Percentiles rank a stretch among this genome's conserved stretches.
Conservation (phyloP, 2,113 vertebrate genomes). For the Rana temporaria region DNA sequence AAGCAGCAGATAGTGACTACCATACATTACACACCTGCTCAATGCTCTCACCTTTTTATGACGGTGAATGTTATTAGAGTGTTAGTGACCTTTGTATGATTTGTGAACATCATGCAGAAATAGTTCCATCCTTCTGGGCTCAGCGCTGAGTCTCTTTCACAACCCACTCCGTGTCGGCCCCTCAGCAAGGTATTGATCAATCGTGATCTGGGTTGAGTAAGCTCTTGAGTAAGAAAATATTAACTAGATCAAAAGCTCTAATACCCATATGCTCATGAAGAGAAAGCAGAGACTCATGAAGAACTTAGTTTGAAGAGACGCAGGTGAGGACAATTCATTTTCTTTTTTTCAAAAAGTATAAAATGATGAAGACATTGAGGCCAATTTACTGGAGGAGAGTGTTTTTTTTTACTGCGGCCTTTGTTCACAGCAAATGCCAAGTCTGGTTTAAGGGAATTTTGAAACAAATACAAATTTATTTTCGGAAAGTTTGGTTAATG, state of each 20-base stretch:
- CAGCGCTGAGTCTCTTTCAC: neutral
- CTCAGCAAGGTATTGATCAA: constrained; percentile 43
- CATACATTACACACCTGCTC: constrained; percentile 26
- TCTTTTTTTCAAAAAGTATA: neutral
- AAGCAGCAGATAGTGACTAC: neutral
- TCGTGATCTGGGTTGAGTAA: constrained; percentile 6
- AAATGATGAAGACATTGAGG: neutral
- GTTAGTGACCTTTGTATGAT: constrained; percentile 47
- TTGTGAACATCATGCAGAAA: neutral
- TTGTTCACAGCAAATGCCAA: too few species aligned
- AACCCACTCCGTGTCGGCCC: neutral
- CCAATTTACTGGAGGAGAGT: too few species aligned
- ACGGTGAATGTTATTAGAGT: constrained; percentile 9
- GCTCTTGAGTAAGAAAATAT: constrained; percentile 43
- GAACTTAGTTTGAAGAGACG: constrained; percentile 16
- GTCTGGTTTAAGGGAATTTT: too few species aligned
- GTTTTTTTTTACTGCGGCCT: too few species aligned
- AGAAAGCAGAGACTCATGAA: neutral
- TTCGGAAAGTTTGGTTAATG: too few species aligned
- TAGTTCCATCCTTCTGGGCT: neutral
- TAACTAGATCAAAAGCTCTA: constrained; percentile 27
- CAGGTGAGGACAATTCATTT: constrained; percentile 24
- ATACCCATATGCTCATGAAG: neutral
- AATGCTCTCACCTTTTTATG: constrained; percentile 1
- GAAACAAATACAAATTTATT: too few species aligned